These are phyloP conservation scores for Yponomeuta plumbellus DNA, from an alignment of 2,888 invertebrate species.

Conservation along the genomic window DNA sequence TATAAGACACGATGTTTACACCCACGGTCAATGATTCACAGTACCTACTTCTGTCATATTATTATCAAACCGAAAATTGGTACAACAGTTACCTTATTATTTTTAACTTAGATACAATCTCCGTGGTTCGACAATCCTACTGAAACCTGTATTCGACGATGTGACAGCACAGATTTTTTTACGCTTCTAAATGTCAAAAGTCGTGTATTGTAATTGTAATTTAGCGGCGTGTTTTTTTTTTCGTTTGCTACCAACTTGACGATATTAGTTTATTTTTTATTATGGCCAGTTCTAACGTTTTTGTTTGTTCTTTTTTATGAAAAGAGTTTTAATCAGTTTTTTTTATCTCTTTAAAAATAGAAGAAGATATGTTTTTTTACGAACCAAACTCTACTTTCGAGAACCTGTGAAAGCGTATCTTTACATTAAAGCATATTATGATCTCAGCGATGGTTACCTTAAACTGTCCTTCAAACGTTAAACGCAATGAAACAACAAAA, in stretches of 20 bases:
- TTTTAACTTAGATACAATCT: conserved; percentile 10
- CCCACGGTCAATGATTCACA: conserved; percentile 45
- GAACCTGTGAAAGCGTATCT: too few species aligned
- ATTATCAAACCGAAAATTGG: conserved; percentile 13
- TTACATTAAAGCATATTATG: too few species aligned
- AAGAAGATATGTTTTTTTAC: too few species aligned
- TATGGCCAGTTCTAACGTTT: neutral
- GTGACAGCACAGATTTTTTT: neutral
- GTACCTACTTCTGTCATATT: conserved; percentile 7
- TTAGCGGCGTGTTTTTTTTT: neutral
- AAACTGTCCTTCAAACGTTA: too few species aligned
- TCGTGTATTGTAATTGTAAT: neutral
- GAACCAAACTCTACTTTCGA: too few species aligned
- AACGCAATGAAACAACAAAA: neutral
- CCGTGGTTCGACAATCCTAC: neutral
- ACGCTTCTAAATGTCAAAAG: neutral
- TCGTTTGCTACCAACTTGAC: neutral
- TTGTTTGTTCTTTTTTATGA: neutral
- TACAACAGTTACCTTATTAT: conserved; percentile 11
- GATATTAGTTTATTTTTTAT: neutral
- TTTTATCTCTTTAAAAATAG: too few species aligned
- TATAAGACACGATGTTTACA: conserved; percentile 31
- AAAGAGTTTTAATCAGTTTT: neutral
- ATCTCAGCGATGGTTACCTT: too few species aligned
- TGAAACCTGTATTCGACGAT: neutral